Evolutionary conservation across 2,113 vertebrate species (phyloP), one percentile per base, ranked within the genome.

Genomic region (Tautogolabrus adspersus): DNA sequence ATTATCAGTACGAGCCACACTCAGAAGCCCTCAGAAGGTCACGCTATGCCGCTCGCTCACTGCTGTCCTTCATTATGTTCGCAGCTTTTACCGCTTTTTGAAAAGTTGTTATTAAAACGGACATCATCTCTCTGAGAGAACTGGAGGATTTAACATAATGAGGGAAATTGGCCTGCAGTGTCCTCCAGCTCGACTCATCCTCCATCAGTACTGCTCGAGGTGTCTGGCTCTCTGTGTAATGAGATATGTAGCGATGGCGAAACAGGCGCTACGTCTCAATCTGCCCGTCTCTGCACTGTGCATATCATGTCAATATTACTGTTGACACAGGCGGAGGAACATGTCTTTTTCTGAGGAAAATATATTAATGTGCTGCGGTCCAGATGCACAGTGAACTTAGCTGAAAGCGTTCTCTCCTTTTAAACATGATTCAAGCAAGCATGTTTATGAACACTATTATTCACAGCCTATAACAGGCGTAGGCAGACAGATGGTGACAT

Each of bases 21-120:
- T 75, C 42, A 59, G 58, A 56, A 54, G 70, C 30, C 54, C 30
- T 61, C 42, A 26, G 56, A 71, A 67, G 66, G 68, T 86, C 64
- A 9, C 18, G 15, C 77, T 54, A 13, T 46, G 49, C 51, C 11
- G 42, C 15, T 34, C 60, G 5, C 26, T 38, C 22, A 49, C 52
- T 15, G 11, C 44, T 37, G 51, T 52, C 77, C 56, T 82, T 75
- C 66, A 69, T 87, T 64, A 81, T 63, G 62, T 40, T 46, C 6
- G 34, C 6, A 37, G 65, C 77, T 75, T 83, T 79, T 70, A 67
- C 66, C 8, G 60, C 77, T 66, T 71, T 77, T 49, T 42, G 84
- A 81, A 89, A 81, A 80, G 64, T 70, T 77, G 72, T 75, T 84
- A 85, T 84, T 72, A 77, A 75, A 86, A 81, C 57, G 73, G 76